These are phyloP conservation scores for Neostethus bicornis DNA, from an alignment of 2,797 vertebrate genomes.

Conservation along the genomic window DNA sequence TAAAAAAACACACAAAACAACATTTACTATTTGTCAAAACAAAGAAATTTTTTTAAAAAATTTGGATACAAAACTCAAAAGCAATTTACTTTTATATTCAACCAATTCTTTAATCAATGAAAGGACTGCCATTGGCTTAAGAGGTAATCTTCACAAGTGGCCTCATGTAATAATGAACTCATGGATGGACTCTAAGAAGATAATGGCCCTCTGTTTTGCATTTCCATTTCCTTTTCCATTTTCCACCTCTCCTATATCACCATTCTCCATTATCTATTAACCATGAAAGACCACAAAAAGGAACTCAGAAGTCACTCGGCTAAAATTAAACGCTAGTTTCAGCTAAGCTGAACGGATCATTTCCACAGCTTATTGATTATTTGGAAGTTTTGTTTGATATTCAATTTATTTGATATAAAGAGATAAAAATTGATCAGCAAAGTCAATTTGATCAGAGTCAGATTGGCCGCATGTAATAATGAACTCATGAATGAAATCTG, in stretches of 20 bases:
- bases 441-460: neutral
- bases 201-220: conserved; percentile 28
- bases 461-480: no score
- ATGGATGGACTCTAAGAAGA: conserved; percentile 17
- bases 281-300: conserved; percentile 24
- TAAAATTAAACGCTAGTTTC: conserved; percentile 2
- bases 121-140: conserved; percentile 3
- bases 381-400: neutral
- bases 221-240: conserved; percentile 40
- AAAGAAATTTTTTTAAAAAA: neutral
- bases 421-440: neutral
- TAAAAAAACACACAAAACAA: neutral
- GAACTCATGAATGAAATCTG: no score
- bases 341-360: conserved; percentile 18
- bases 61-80: neutral
- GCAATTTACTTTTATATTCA: conserved; percentile 3
- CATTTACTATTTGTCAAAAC: neutral
- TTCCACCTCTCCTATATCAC: conserved; percentile 25
- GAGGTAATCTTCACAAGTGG: conserved; percentile 17
- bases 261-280: conserved; percentile 31
- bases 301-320: conserved; percentile 13
- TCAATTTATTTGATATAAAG: neutral
- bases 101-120: neutral
- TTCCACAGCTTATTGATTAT: neutral
- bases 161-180: conserved; percentile 35